These are phyloP conservation scores for Ataeniobius toweri DNA, from an alignment of 2,797 vertebrate genomes.

Conservation along the genomic window DNA sequence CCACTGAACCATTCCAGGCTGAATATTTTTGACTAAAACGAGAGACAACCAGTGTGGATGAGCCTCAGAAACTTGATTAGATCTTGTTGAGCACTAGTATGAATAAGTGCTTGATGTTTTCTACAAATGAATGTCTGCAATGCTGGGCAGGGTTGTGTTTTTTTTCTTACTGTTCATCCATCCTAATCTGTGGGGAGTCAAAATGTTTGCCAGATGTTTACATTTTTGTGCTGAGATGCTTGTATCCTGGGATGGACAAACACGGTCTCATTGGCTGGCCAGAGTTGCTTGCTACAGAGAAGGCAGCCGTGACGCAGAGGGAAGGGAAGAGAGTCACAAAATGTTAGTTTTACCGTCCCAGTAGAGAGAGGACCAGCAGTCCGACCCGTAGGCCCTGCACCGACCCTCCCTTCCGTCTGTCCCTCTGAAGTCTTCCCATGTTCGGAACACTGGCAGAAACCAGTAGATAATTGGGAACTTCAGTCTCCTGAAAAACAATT, in stretches of 20 bases:
- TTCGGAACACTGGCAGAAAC: conserved; percentile 66
- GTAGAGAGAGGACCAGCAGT: conserved; percentile 70
- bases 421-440: conserved; percentile 51
- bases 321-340: conserved; percentile 54
- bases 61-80: conserved; percentile 1
- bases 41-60: conserved; percentile 3
- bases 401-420: conserved; percentile 28
- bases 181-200: conserved; percentile 55
- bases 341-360: conserved; percentile 53
- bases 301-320: conserved; percentile 60
- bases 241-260: conserved; percentile 70
- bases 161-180: conserved; percentile 41
- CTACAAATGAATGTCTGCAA: conserved; percentile 16
- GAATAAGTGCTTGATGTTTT: conserved; percentile 14
- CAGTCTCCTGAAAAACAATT: conserved; percentile 78
- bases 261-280: conserved; percentile 63
- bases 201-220: conserved; percentile 85
- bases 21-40: conserved; percentile 18
- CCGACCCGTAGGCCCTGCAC: conserved; percentile 52
- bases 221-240: conserved; percentile 76
- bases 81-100: conserved; percentile 3
- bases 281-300: conserved; percentile 31
- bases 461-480: conserved; percentile 78
- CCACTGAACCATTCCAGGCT: conserved; percentile 11
- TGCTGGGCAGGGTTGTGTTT: conserved; percentile 14